These are phyloP conservation scores for Eidolon helvum DNA, from an alignment of 2,113 vertebrate genomes.

Conservation along the genomic window DNA sequence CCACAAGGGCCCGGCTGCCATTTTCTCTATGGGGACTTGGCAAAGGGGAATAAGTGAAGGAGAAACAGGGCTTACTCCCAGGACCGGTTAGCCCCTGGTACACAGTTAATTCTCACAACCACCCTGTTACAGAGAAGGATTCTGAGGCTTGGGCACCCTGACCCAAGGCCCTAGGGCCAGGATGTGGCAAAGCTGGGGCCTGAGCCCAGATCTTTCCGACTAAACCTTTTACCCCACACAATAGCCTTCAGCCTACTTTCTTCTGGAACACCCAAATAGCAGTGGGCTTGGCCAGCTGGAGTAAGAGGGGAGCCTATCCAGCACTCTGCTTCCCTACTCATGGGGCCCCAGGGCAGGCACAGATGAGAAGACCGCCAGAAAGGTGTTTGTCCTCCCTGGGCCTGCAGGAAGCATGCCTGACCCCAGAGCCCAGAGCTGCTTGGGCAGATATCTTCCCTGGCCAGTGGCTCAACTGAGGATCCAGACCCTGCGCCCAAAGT, in stretches of 20 bases:
- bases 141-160: background rate
- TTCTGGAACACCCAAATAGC: fast-evolving
- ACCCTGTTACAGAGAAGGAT: background rate
- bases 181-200: background rate
- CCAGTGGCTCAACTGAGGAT: background rate
- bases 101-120: background rate
- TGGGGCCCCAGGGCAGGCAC: background rate
- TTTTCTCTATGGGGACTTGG: background rate
- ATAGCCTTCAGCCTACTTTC: background rate
- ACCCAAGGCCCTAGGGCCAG: background rate
- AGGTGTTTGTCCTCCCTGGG: background rate
- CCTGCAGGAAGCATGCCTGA: background rate
- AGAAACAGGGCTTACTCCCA: background rate
- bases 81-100: background rate
- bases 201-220: fast-evolving
- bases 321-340: background rate
- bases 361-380: background rate
- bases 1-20: background rate
- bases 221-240: background rate
- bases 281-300: fast-evolving
- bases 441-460: background rate
- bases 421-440: background rate
- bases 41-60: background rate
- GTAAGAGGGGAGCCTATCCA: too few relatives aligned
- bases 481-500: background rate